phyloP scores from a whole-genome alignment of 2,113 vertebrate genomes.

The Nansenia antarctica region DNA sequence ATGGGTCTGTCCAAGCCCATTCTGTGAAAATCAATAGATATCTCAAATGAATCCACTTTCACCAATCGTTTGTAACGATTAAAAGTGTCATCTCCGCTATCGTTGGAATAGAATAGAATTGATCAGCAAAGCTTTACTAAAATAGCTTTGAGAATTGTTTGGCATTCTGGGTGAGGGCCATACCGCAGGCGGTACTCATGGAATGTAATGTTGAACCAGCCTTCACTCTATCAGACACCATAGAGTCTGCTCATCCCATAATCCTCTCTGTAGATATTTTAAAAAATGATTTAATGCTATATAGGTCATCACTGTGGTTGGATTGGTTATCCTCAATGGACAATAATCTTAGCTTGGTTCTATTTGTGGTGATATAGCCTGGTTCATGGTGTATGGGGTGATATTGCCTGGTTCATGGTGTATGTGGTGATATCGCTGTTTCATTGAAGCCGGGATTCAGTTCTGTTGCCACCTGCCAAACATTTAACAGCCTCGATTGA shows the following conservation, averaged over 20 bases:
- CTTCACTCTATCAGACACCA: background rate
- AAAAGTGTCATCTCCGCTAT: slow-evolving; percentile 7
- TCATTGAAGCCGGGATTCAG: background rate
- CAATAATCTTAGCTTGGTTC: too few species aligned
- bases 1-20: slow-evolving; percentile 18
- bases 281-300: background rate
- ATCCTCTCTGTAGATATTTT: background rate
- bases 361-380: too few species aligned
- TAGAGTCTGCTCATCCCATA: background rate
- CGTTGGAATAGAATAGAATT: slow-evolving; percentile 17
- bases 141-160: background rate
- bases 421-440: background rate
- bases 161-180: too few species aligned
- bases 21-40: slow-evolving; percentile 24
- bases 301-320: background rate
- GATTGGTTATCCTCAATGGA: too few species aligned
- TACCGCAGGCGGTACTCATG: too few species aligned
- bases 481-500: slow-evolving; percentile 26
- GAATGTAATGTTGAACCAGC: background rate
- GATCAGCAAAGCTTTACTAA: slow-evolving; percentile 4
- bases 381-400: too few species aligned
- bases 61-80: slow-evolving; percentile 22
- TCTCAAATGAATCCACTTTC: slow-evolving; percentile 24
- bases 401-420: too few species aligned
- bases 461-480: slow-evolving; percentile 40